Evolutionary conservation across 1,140 invertebrate species (phyloP), one percentile per base, ranked within the genome.

Genomic region (Hesperophylax magnus): DNA sequence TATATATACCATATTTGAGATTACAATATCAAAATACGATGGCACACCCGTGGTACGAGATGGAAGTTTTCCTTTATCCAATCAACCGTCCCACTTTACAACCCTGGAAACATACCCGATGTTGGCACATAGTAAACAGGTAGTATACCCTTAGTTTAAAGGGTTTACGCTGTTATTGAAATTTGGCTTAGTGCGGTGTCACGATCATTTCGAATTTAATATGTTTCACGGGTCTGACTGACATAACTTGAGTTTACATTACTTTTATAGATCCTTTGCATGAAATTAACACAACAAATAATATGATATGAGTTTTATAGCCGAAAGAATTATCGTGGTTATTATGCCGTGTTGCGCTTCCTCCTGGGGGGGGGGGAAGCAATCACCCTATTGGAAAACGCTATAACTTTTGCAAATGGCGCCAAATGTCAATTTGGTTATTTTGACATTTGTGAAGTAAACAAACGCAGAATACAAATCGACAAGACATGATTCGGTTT

Each of bases 61-160:
- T 27, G 34, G 34, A 20, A 39, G 11, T 39, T 69, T 34, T 27
- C 31, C 65, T 39, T 69, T 34, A 69, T 69, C 65, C 34, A 69
- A 69, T 69, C 34, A 69, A 31, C 65, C 65, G 18, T 11, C n/a
- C 65, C 65, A 27, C 17, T 34, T 47, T 47, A 17, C 18, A 39
- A 69, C n/a, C 65, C 34, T 20, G 34, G 20, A 69, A 69, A 69
- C 65, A 69, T 52, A 69, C 27, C 65, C 34, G 8, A 61, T 22
- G 20, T 61, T 20, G 14, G 15, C 15, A 20, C 22, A 61, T 1
- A 22, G 20, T 61, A 58, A 24, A 61, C 14, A 47, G 14, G 60
- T 61, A 20, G 20, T 61, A 14, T 61, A 61, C 24, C 60, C 20
- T 61, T 9, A 22, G 20, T 24, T 9, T 61, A 24, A 61, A 61